Conservation (phyloP, 2,888 invertebrate genomes). For the Gymnoscelis rufifasciata region DNA sequence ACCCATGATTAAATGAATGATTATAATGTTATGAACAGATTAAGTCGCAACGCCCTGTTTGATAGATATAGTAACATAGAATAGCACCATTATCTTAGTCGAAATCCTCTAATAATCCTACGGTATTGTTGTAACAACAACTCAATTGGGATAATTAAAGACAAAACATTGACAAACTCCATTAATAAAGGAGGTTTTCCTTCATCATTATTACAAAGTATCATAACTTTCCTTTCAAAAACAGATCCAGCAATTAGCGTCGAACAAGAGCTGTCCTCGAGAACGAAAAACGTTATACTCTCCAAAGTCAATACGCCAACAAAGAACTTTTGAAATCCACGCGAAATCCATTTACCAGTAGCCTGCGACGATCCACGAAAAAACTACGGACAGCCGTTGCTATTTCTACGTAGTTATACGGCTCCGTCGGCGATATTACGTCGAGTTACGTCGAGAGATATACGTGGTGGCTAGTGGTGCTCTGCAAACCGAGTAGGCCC, state of each 20-base stretch:
- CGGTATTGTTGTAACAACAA: background rate
- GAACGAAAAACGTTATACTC: slow-evolving; percentile 31
- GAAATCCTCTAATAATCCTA: too few species aligned
- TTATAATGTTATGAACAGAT: too few species aligned
- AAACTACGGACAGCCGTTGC: slow-evolving; percentile 25
- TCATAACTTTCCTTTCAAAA: slow-evolving; percentile 4
- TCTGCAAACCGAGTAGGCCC: slow-evolving; percentile 28
- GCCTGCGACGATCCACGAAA: slow-evolving; percentile 34
- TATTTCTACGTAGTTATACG: background rate
- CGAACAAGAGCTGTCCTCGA: slow-evolving; percentile 14
- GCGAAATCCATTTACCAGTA: slow-evolving; percentile 44
- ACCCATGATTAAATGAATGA: too few species aligned
- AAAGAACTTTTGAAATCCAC: slow-evolving; percentile 43
- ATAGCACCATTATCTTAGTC: too few species aligned
- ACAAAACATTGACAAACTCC: background rate
- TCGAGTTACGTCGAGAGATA: slow-evolving; percentile 1
- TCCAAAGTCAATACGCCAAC: slow-evolving; percentile 42
- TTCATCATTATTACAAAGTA: slow-evolving; percentile 1
- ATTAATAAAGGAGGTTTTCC: too few species aligned
- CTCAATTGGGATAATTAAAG: too few species aligned
- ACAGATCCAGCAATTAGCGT: slow-evolving; percentile 16
- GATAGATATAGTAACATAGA: too few species aligned
- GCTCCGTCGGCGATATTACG: background rate
- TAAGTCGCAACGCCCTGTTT: too few species aligned
- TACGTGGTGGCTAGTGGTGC: slow-evolving; percentile 18